Evolutionary conservation across 2,113 vertebrate species (phyloP).

Genomic region (Sardina pilchardus): DNA sequence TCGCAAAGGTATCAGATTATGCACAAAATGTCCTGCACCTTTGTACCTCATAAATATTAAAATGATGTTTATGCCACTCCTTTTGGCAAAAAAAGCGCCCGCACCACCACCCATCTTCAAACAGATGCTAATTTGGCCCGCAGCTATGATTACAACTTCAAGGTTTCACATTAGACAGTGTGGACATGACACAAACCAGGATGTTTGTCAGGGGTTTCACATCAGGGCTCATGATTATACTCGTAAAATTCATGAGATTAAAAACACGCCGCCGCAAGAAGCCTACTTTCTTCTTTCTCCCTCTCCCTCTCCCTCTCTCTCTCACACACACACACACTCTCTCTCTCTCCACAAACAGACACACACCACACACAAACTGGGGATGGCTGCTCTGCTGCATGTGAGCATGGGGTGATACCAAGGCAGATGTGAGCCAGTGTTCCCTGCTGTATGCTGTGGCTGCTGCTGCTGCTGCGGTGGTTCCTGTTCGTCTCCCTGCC

Average conservation of each 20-base stretch:
- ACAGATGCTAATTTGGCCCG: background rate
- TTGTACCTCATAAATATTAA: slow-evolving; percentile 9
- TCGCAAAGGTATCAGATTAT: background rate
- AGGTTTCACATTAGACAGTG: slow-evolving; percentile 12
- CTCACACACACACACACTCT: background rate
- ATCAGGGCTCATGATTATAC: slow-evolving; percentile 9
- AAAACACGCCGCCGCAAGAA: background rate
- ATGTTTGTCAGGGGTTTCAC: slow-evolving; percentile 7
- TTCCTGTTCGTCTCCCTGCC: background rate
- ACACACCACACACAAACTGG: background rate
- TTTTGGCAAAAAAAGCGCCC: background rate
- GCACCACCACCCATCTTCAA: slow-evolving; percentile 24
- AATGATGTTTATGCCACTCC: slow-evolving; percentile 5
- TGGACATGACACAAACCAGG: slow-evolving; percentile 8
- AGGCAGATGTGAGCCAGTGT: background rate
- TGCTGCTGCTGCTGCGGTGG: background rate
- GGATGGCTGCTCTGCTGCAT: background rate
- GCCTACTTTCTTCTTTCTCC: background rate
- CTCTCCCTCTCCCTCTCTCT: background rate
- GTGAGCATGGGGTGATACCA: background rate
- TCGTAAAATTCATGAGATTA: slow-evolving; percentile 15
- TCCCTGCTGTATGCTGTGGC: background rate
- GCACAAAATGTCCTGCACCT: slow-evolving; percentile 1
- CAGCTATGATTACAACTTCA: background rate
- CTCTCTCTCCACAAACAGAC: background rate